Base-by-base conservation (phyloP, 1,140 invertebrate genomes). In the Anoplolepis gracilipes region DNA sequence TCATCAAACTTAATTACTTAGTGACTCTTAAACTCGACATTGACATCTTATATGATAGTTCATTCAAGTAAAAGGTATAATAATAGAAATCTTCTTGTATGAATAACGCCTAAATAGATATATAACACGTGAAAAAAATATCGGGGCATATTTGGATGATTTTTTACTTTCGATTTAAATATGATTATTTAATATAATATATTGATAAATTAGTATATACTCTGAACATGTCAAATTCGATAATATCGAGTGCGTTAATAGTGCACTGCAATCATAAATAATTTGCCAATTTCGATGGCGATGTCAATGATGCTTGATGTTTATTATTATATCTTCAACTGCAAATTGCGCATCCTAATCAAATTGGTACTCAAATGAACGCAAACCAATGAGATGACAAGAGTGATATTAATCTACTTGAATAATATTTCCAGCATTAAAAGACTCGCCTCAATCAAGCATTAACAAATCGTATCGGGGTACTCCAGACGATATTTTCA, bases 401-500 rank as follows among this genome's bases (percentile, higher is more conserved):
- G 59, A 42, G 19, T 1, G 7, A 1, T 39, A 76, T 33, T 78
- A 79, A 79, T 70, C 8, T 19, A 7, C 22, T 69, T 39, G 22
- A 79, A 55, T 64, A 13, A 49, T 75, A 61, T 79, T 72, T 28
- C 46, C n/a, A 42, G 28, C 25, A n/a, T 1, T 3, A 67, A 53
- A 69, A 57, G 73, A 67, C 59, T 69, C 22, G 36, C 61, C 76
- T 42, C 62, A 30, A 25, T 25, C 49, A 28, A 55, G 3, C 59
- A 73, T 88, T 88, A 85, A 88, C 53, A 55, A 72, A 75, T 88
- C 64, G 30, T 30, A 53, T 79, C 76, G 53, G 30, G 53, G 30
- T 49, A 88, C 73, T 86, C 57, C 49, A 33, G 46, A 16, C 53
- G 59, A 89, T 73, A 84, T 67, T 86, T 89, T 78, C 39, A 64